Evolutionary conservation across 2,113 vertebrate genomes (phyloP).

Genomic region (Dryoscopus gambensis): DNA sequence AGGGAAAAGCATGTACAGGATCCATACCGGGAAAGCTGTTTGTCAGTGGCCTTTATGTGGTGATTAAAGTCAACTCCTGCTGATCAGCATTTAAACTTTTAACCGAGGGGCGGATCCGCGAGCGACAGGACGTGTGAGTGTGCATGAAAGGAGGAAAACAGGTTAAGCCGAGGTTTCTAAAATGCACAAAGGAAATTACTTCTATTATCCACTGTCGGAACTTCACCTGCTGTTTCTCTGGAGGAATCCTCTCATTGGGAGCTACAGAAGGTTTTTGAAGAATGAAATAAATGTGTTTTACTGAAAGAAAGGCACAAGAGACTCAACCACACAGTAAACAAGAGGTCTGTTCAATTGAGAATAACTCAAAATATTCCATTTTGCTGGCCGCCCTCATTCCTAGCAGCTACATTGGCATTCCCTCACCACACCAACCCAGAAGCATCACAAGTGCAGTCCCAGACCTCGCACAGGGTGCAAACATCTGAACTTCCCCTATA

Average conservation of each 20-base stretch:
- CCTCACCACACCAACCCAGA: neutral
- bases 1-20: neutral
- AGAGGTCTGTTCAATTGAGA: neutral
- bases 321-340: neutral
- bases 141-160: neutral
- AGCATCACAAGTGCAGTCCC: neutral
- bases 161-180: neutral
- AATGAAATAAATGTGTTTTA: neutral
- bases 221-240: conserved; percentile 11
- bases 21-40: neutral
- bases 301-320: neutral
- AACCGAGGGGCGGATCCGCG: neutral
- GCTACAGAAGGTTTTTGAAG: neutral
- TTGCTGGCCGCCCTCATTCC: neutral
- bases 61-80: conserved; percentile 20
- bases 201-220: neutral
- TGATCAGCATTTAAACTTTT: conserved; percentile 23
- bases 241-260: neutral
- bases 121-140: neutral
- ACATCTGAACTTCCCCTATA: neutral
- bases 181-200: neutral
- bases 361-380: neutral
- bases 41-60: neutral
- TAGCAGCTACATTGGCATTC: neutral
- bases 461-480: neutral